A percentile compares a stretch with the other conserved stretches of the same genome.
Evolutionary conservation across 2,888 invertebrate species (phyloP).

Genomic region (Marronus borbonicus): DNA sequence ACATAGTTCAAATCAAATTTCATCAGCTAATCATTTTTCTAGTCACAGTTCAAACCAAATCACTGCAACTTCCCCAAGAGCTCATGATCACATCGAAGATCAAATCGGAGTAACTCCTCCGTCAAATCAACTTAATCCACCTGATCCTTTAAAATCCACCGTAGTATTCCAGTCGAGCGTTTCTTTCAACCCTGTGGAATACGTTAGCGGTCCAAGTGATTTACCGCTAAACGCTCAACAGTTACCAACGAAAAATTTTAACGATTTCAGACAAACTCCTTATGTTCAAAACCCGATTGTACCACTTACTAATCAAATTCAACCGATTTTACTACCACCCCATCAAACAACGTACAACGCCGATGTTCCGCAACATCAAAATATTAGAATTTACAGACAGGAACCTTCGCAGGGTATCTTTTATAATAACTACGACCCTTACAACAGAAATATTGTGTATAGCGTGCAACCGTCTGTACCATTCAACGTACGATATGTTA

Average conservation of each 20-base stretch:
- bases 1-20: constrained; percentile 59
- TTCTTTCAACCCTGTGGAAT: constrained; percentile 65
- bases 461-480: constrained; percentile 56
- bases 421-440: constrained; percentile 50
- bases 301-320: constrained; percentile 61
- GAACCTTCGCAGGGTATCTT: constrained; percentile 66
- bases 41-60: neutral
- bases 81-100: constrained; percentile 33
- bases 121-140: constrained; percentile 62
- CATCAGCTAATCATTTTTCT: constrained; percentile 12
- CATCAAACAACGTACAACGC: constrained; percentile 48
- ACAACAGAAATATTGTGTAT: constrained; percentile 7
- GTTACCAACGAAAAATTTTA: constrained; percentile 65
- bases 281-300: constrained; percentile 65
- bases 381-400: constrained; percentile 65
- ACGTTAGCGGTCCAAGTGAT: constrained; percentile 55
- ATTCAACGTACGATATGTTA: constrained; percentile 56
- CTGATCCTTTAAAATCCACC: constrained; percentile 51
- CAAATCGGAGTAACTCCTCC: constrained; percentile 16
- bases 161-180: constrained; percentile 74
- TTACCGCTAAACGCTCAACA: constrained; percentile 68
- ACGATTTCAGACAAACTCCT: constrained; percentile 60
- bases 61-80: neutral
- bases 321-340: constrained; percentile 57
- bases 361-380: constrained; percentile 48